Evolutionary conservation across 2,113 vertebrate genomes (phyloP).

Genomic region (Neomonachus schauinslandi): DNA sequence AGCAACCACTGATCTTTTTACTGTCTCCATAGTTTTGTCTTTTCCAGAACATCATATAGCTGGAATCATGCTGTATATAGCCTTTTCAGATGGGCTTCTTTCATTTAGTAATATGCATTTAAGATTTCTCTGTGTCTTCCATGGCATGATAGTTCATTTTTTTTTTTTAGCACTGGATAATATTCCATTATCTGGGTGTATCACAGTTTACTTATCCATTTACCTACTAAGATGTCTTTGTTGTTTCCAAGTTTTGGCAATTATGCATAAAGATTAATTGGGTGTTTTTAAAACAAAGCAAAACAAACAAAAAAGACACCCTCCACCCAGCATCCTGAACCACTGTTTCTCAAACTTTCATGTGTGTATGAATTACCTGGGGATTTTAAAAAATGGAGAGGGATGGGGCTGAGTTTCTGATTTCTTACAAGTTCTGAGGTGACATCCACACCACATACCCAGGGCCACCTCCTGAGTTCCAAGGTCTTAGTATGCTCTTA

Average conservation of each 20-base stretch:
- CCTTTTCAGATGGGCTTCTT: not conserved
- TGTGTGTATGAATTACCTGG: not conserved
- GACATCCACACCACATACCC: rapidly evolving
- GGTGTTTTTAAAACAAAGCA: not conserved
- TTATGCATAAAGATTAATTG: not conserved
- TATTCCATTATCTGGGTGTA: not conserved
- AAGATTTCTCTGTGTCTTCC: not conserved
- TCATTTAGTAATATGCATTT: not conserved
- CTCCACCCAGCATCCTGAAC: not conserved
- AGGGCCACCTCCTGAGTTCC: not conserved
- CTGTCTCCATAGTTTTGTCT: not conserved
- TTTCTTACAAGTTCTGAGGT: not conserved
- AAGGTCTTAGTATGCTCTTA: not conserved
- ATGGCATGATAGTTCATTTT: not conserved
- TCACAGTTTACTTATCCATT: not conserved
- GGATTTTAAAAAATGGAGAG: not conserved
- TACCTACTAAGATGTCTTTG: not conserved
- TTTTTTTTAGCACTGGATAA: not conserved
- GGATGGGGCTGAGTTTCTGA: not conserved
- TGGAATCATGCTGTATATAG: not conserved
- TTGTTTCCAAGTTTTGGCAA: not conserved
- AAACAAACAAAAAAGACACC: not conserved
- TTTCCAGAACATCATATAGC: not conserved
- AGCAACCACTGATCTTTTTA: not conserved
- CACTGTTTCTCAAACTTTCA: not conserved